phyloP scores from a whole-genome alignment of 1,140 invertebrate genomes.

The Pseudachorutes palmiensis region DNA sequence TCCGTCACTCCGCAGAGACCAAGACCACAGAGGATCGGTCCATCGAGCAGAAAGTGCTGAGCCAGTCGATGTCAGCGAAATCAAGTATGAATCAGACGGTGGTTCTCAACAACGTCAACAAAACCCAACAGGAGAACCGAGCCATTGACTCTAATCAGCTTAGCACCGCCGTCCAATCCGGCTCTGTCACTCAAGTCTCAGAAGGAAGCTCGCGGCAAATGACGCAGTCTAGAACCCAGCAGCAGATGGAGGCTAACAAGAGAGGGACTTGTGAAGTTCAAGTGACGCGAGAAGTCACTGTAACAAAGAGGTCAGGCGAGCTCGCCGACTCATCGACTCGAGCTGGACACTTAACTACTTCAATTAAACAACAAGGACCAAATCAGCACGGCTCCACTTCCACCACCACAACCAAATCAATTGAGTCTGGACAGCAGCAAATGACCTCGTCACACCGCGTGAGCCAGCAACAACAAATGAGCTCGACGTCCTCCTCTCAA shows the following conservation, averaged over 20 bases:
- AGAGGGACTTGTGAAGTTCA: slow-evolving; percentile 28
- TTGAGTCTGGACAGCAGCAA: neutral
- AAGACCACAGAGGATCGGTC: slow-evolving; percentile 22
- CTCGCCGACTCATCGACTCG: no score
- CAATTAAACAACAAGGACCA: no score
- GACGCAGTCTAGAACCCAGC: neutral
- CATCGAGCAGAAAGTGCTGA: slow-evolving; percentile 34
- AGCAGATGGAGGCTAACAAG: slow-evolving; percentile 29
- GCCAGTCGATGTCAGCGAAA: slow-evolving; percentile 34
- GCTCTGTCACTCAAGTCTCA: neutral
- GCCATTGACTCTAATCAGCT: slow-evolving; percentile 2
- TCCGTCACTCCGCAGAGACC: slow-evolving; percentile 29
- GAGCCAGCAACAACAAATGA: no score
- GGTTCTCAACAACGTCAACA: slow-evolving; percentile 28
- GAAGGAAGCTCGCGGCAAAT: no score
- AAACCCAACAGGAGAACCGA: neutral
- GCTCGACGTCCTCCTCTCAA: neutral
- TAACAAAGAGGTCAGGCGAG: slow-evolving; percentile 28
- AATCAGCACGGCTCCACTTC: slow-evolving; percentile 5
- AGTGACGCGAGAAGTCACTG: slow-evolving; percentile 35
- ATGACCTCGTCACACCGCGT: no score
- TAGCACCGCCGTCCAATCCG: neutral
- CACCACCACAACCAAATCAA: neutral
- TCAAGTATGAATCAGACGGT: slow-evolving; percentile 33
- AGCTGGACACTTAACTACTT: no score